phyloP scores from a whole-genome alignment of 2,797 vertebrate species.

The Lophius americanus region DNA sequence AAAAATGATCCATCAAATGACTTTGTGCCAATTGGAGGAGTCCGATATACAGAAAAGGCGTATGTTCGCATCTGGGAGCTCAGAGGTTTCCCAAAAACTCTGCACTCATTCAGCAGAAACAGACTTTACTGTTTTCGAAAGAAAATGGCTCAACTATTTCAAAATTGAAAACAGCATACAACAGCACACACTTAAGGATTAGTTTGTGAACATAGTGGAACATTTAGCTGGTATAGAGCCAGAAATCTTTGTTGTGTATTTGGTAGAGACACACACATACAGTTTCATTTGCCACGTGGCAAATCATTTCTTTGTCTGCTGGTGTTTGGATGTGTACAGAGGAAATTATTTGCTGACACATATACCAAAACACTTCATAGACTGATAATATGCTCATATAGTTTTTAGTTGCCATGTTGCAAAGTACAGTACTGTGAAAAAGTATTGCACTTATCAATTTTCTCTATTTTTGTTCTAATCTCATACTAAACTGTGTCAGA shows the following conservation, averaged over 20 bases:
- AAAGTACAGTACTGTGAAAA: neutral
- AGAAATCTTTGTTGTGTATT: neutral
- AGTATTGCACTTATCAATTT: neutral
- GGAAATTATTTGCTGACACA: neutral
- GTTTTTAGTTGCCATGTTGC: neutral
- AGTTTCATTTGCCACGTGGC: neutral
- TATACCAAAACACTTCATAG: neutral
- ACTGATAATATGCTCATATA: slow-evolving; percentile 10
- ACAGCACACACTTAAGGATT: neutral
- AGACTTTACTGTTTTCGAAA: too few species aligned
- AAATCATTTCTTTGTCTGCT: neutral
- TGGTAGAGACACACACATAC: neutral
- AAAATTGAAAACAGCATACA: too few species aligned
- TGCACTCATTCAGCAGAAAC: neutral
- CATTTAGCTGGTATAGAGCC: neutral
- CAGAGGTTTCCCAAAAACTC: neutral
- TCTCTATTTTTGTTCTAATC: too few species aligned
- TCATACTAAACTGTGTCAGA: too few species aligned
- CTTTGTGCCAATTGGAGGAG: neutral
- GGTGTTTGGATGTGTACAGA: neutral
- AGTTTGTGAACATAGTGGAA: neutral
- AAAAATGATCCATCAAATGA: neutral
- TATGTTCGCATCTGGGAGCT: neutral
- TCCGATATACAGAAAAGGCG: neutral
- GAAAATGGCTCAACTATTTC: too few species aligned